Evolutionary conservation across 2,113 vertebrate genomes (phyloP).

Genomic region (Corythoichthys haematopterus): DNA sequence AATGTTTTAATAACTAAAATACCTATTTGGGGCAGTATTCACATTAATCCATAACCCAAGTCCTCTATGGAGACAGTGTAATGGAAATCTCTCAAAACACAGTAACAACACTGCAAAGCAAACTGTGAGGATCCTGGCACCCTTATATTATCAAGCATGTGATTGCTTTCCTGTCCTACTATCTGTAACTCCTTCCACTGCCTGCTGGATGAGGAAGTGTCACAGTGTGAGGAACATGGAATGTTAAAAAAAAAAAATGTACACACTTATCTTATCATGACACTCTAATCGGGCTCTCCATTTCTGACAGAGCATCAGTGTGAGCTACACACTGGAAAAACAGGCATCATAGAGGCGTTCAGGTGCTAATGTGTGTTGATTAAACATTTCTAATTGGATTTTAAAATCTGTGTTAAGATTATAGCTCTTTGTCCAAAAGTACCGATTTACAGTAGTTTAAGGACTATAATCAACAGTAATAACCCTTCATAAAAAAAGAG

Average conservation of each 20-base stretch:
- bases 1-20: conserved; percentile 9
- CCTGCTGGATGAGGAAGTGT: conserved; percentile 8
- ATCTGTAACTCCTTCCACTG: conserved; percentile 37
- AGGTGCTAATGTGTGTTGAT: conserved; percentile 1
- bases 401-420: background rate
- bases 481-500: too few relatives aligned
- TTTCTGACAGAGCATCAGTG: conserved; percentile 24
- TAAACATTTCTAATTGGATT: conserved; percentile 13
- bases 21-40: conserved; percentile 8
- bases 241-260: conserved; percentile 17
- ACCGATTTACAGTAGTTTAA: background rate
- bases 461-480: too few relatives aligned
- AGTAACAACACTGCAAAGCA: conserved; percentile 34
- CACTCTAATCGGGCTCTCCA: conserved; percentile 1
- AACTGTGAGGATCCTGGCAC: conserved; percentile 42
- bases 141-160: conserved; percentile 42
- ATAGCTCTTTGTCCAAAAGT: background rate
- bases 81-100: conserved; percentile 28
- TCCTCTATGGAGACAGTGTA: conserved; percentile 20
- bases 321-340: conserved; percentile 29
- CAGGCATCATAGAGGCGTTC: conserved; percentile 4
- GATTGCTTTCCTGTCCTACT: conserved; percentile 38
- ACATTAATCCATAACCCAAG: conserved; percentile 19
- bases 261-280: conserved; percentile 14
- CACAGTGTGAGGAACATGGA: conserved; percentile 26